phyloP scores from a whole-genome alignment of 2,888 invertebrate genomes.

The Mimachlamys varia region DNA sequence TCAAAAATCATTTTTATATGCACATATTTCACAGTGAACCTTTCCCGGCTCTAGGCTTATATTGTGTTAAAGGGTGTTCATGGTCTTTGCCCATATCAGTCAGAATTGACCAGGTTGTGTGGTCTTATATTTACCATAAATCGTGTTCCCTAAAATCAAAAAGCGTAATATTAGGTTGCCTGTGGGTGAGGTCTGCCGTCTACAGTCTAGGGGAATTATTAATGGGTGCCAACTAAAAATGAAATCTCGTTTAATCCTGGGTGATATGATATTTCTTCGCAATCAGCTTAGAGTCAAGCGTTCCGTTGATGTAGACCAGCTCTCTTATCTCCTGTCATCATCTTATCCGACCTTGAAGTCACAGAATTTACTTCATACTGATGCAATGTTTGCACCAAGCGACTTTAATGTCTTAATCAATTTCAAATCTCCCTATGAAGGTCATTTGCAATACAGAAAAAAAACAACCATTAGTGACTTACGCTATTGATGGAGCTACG shows the following conservation, averaged over 20 bases:
- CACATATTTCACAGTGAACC: too few relatives aligned
- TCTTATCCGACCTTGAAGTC: background rate
- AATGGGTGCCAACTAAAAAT: conserved; percentile 20
- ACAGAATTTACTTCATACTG: background rate
- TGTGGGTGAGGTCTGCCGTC: background rate
- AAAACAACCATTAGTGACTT: too few relatives aligned
- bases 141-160: background rate
- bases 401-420: background rate
- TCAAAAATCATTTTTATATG: too few relatives aligned
- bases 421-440: background rate
- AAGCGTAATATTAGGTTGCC: background rate
- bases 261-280: background rate
- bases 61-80: background rate
- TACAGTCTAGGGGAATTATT: background rate
- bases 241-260: background rate
- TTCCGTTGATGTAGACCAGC: background rate
- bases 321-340: conserved; percentile 19
- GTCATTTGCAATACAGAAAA: background rate
- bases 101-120: background rate
- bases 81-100: background rate
- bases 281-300: conserved; percentile 19
- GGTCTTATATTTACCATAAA: background rate
- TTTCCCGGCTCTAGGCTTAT: too few relatives aligned
- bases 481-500: too few relatives aligned
- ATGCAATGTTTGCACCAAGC: conserved; percentile 1